Percentiles rank a stretch among this genome's conserved stretches.
Evolutionary conservation across 2,113 vertebrate genomes (phyloP).

Genomic region (Tapirus terrestris): DNA sequence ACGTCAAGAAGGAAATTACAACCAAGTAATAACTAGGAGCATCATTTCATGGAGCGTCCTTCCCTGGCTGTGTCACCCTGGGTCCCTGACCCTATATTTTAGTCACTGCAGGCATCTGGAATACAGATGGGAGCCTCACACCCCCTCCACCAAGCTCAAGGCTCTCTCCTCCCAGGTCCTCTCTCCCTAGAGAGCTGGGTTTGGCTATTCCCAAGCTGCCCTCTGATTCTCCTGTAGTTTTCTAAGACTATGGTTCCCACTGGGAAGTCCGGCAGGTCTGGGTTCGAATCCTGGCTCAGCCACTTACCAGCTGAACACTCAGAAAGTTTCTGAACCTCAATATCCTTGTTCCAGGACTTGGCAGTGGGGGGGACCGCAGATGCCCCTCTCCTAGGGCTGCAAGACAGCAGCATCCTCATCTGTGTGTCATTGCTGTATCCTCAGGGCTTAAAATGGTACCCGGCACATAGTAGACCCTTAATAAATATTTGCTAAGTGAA

Average conservation of each 20-base stretch:
- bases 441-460: background rate
- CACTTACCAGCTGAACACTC: background rate
- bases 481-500: background rate
- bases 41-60: background rate
- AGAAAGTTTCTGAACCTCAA: background rate
- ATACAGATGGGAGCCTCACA: background rate
- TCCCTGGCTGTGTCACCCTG: conserved; percentile 37
- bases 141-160: background rate
- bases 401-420: background rate
- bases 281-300: background rate
- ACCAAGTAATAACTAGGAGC: conserved; percentile 27
- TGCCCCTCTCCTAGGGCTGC: background rate
- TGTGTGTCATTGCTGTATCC: background rate
- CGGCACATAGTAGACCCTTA: background rate
- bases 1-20: conserved; percentile 74
- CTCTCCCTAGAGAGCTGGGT: background rate
- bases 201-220: background rate
- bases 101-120: conserved; percentile 51
- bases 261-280: background rate
- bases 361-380: background rate
- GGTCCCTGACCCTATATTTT: conserved; percentile 1
- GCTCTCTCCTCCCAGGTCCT: background rate
- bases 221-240: background rate
- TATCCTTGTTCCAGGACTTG: background rate
- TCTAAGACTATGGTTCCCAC: background rate